Evolutionary conservation across 2,797 vertebrate genomes (phyloP), one percentile per base, ranked within the genome.

Genomic region (Antennarius maculatus): DNA sequence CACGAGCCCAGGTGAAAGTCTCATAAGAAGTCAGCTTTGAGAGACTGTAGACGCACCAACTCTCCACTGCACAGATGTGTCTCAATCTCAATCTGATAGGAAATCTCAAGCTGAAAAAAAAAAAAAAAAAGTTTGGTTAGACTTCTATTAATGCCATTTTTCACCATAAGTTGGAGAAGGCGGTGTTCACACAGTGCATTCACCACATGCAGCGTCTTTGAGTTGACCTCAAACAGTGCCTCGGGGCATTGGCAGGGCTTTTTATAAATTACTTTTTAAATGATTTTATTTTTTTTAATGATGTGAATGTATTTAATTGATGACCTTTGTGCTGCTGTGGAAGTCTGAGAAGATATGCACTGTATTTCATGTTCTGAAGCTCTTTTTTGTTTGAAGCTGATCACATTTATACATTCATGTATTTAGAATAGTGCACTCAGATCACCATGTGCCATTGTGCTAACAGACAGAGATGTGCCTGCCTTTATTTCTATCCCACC

Each of bases 1-100:
- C 92, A 0, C 80, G 82, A 27, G 82, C 86, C 6, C 75, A 86
- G 5, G 42, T 85, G 61, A 88, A 82, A 71, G 2, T 50, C 16
- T 18, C 46, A 57, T 91, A 74, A 91, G 62, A 65, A n/a, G 76
- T 51, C 14, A 6, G 31, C 66, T 45, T 70, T 61, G 17, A 48
- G 61, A 56, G 42, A 72, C 65, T 55, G 7, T 7, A 52, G 23
- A 12, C 14, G 14, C 51, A 17, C 28, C 6, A 60, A 48, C 37
- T 17, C 13, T 23, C 56, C 52, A 17, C 46, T 55, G 53, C 12
- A 59, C 61, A 68, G 54, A 83, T 74, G 69, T 72, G 77, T 60
- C 60, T 61, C 54, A 54, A 56, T 68, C 37, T 50, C 29, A 66
- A 61, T 42, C 5, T 29, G 16, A 14, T 29, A 7, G n/a, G 68